Evolutionary conservation across 1,140 invertebrate genomes (phyloP), one percentile per base, ranked within the genome.

Genomic region (Temnothorax curvispinosus): DNA sequence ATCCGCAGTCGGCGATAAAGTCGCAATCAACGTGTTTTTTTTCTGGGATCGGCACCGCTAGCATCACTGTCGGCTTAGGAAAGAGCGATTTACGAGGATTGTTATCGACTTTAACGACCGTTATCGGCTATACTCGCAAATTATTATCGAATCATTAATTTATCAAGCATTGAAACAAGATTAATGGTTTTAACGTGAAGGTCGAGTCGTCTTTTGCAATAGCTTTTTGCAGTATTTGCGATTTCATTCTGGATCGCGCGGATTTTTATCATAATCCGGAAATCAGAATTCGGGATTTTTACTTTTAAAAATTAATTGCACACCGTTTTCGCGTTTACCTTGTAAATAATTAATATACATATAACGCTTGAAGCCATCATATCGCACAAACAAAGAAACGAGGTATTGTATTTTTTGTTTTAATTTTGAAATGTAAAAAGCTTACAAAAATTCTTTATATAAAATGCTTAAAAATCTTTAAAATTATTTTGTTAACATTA

Each of bases 1-100:
- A 87, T 87, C 47, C 44, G 32, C 11, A 15, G n/a, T 13, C 32
- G 41, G 50, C 21, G 86, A 87, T 87, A 84, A 78, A 69, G 21
- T 85, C 44, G 69, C 47, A 87, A 87, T 87, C 80, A 62, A 64
- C 27, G n/a, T 81, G 71, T 89, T 54, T 85, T 77, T 87, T 87
- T 87, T 77, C 80, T 72, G 60, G 80, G 80, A 87, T 85, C 18
- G 67, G 47, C 60, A 84, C 38, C 13, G 77, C 18, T 32, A 21
- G 72, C 88, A 91, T 89, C 91, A 91, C 87, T 87, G 74, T 65
- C 74, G 78, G 84, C 89, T 91, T 92, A 89, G 77, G 69, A 84
- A 81, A 52, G 32, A 81, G 82, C 76, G 72, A 91, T 92, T 92
- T 90, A 92, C 87, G 86, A 87, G 88, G 77, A 91, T 91, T 60